Percentiles rank a stretch among this genome's conserved stretches.
Conservation (phyloP, 1,140 invertebrate genomes). For the Ceratoteleas bidentatus region DNA sequence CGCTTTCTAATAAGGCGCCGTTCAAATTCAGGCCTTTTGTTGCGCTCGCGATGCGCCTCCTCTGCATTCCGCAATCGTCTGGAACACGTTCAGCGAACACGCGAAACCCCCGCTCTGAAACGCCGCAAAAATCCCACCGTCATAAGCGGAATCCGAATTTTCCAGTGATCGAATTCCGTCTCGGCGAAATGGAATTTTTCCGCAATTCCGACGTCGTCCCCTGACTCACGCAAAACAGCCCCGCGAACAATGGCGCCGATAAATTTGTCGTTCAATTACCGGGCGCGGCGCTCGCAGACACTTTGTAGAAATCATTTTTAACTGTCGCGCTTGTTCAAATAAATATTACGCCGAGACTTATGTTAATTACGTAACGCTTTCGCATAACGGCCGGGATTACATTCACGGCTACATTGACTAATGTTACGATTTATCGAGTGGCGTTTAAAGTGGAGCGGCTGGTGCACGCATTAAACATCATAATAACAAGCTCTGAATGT, state of each 20-base stretch:
- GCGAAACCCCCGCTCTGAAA: no score
- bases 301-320: constrained; percentile 32
- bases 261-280: constrained; percentile 48
- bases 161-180: no score
- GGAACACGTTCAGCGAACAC: no score
- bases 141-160: no score
- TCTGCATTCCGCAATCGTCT: no score
- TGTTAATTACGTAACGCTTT: constrained; percentile 55
- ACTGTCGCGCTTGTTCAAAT: constrained; percentile 32
- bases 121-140: no score
- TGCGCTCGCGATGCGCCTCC: constrained; percentile 13
- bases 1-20: constrained; percentile 46
- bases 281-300: constrained; percentile 9
- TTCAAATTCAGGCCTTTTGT: constrained; percentile 34
- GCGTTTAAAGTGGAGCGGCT: constrained; percentile 39
- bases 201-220: background rate
- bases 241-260: background rate
- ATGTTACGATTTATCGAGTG: constrained; percentile 53
- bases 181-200: no score
- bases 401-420: constrained; percentile 47
- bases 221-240: no score
- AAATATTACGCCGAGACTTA: constrained; percentile 38
- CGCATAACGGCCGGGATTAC: constrained; percentile 32
- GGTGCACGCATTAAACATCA: constrained; percentile 38
- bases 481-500: constrained; percentile 37